A percentile compares a stretch with the other conserved stretches of the same genome.
These are phyloP conservation scores for Diglossa cyanea DNA, from an alignment of 2,797 vertebrate species.

Conservation along the genomic window DNA sequence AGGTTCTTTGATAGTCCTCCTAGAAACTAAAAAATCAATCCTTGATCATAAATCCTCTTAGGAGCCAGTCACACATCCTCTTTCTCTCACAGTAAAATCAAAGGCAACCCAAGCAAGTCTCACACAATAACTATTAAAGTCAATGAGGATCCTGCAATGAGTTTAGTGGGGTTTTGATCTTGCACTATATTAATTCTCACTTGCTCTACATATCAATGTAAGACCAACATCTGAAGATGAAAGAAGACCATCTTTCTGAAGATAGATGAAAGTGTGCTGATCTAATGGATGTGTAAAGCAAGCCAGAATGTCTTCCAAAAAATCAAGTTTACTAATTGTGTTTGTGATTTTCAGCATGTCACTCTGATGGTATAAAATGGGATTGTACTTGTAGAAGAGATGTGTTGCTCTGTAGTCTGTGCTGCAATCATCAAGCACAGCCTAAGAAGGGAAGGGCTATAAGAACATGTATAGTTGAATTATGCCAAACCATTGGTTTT, in stretches of 20 bases:
- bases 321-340: not conserved
- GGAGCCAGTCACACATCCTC: not conserved
- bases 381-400: not conserved
- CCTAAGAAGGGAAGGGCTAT: not conserved
- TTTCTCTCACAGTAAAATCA: not conserved
- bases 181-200: not conserved
- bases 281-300: not conserved
- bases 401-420: not conserved
- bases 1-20: not conserved
- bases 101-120: not conserved
- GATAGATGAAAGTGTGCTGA: not conserved
- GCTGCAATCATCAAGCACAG: not conserved
- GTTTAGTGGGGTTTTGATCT: not conserved
- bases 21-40: not conserved
- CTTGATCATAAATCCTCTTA: not conserved
- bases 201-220: not conserved
- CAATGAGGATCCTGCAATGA: not conserved
- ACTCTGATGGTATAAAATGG: not conserved
- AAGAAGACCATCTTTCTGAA: not conserved
- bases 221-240: not conserved
- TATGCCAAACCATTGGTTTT: not conserved
- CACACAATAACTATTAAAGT: not conserved
- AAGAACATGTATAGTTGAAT: fast-evolving
- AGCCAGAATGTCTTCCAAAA: not conserved
- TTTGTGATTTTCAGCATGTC: not conserved